Evolutionary conservation across 1,140 invertebrate species (phyloP).

Genomic region (Diabrotica virgifera): DNA sequence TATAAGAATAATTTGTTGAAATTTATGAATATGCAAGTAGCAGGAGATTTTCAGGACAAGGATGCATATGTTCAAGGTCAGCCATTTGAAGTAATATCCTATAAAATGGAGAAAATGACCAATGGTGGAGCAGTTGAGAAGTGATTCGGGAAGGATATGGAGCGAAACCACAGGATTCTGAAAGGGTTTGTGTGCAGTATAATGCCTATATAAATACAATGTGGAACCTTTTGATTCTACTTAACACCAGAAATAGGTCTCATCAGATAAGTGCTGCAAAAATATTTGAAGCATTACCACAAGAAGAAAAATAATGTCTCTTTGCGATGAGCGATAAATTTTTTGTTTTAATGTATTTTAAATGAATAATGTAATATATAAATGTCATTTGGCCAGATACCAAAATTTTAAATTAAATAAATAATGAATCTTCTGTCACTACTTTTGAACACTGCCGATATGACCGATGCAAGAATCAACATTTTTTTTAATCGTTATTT

Average conservation of each 20-base stretch:
- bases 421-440: no score
- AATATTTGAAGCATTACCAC: constrained; percentile 51
- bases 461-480: constrained; percentile 45
- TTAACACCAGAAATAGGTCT: constrained; percentile 51
- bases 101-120: constrained; percentile 38
- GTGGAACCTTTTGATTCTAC: constrained; percentile 73
- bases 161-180: constrained; percentile 53
- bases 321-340: no score
- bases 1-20: constrained; percentile 28
- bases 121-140: constrained; percentile 40
- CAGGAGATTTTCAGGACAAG: constrained; percentile 31
- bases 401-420: no score
- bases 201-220: constrained; percentile 63
- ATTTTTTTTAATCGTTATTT: constrained; percentile 49
- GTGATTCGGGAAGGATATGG: constrained; percentile 54
- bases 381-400: no score
- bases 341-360: no score
- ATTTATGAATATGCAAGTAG: constrained; percentile 23
- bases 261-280: constrained; percentile 47
- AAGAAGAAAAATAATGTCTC: constrained; percentile 54
- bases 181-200: constrained; percentile 65
- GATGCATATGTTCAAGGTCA: constrained; percentile 34
- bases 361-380: no score
- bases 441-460: constrained; percentile 30
- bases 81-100: constrained; percentile 36